phyloP scores from a whole-genome alignment of 2,797 vertebrate species.

The Morelia viridis region DNA sequence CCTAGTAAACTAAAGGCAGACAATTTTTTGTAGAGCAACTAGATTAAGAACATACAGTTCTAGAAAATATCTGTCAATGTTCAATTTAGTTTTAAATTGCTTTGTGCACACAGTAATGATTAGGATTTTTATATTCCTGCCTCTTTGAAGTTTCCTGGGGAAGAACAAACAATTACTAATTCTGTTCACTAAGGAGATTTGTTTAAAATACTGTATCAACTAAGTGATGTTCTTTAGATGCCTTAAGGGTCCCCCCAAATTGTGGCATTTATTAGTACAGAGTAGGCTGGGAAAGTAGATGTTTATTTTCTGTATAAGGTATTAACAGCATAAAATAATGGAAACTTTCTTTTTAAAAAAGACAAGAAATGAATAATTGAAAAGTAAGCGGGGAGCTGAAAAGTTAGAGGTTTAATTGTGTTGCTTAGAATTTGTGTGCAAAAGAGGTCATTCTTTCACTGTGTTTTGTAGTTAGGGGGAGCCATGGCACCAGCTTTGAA shows the following conservation, averaged over 20 bases:
- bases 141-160: not conserved
- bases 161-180: not conserved
- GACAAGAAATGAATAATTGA: not conserved
- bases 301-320: not conserved
- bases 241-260: not conserved
- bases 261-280: not conserved
- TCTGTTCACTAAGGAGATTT: not conserved
- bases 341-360: not conserved
- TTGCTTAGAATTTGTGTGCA: conserved; percentile 58
- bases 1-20: not conserved
- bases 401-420: conserved; percentile 28
- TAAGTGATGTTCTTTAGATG: not conserved
- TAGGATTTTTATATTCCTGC: not conserved
- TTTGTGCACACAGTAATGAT: not conserved
- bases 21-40: not conserved
- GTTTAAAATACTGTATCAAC: not conserved
- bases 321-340: not conserved
- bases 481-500: conserved; percentile 91
- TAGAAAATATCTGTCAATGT: not conserved
- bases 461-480: conserved; percentile 84
- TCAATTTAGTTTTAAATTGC: not conserved
- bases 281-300: not conserved
- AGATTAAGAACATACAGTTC: not conserved
- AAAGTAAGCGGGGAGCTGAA: not conserved
- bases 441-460: conserved; percentile 62